Evolutionary conservation across 2,797 vertebrate species (phyloP), one percentile per base, ranked within the genome.

Genomic region (Tokudaia muenninki): DNA sequence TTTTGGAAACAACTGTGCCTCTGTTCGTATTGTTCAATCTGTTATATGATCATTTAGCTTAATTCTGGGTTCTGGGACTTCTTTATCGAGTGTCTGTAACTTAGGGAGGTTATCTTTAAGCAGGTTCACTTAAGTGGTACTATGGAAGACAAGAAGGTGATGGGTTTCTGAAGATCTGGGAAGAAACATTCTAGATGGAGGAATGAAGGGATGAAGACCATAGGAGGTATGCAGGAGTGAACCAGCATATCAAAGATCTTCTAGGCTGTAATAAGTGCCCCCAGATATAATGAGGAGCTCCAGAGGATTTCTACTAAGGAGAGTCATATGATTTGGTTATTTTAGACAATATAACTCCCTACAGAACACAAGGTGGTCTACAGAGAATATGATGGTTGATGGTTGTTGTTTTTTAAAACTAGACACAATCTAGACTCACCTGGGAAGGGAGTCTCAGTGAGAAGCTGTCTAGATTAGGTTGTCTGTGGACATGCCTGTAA

Each of bases 311-410:
- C 22, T 24, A 55, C 29, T 34, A 80, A 93, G 77, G 12, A 31
- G n/a, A 7, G 10, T 72, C 34, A 61, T 24, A 44, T n/a, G 26
- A 52, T 17, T 83, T 63, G 17, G 13, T 61, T 92, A 12, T 90
- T 96, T 86, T 80, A 88, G 70, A 89, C 67, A 94, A 29, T 74
- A 14, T 4, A 26, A 44, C 24, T 65, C 78, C 59, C 65, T 83
- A 3, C 11, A 61, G 44, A 84, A 86, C 4, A 2, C 4, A 92
- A 57, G 52, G 37, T 74, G 47, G 61, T 89, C 67, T n/a, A 16
- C 10, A 79, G 21, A 70, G 11, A 50, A n/a, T 50, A 50, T 24
- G 44, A 24, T n/a, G 11, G 34, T 10, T 87, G 26, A 22, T n/a
- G 41, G 22, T 14, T 14, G 52, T 82, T 34, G 16, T 61, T 81